Base-by-base conservation (phyloP, 2,113 vertebrate genomes). In the Myotis lucifugus region DNA sequence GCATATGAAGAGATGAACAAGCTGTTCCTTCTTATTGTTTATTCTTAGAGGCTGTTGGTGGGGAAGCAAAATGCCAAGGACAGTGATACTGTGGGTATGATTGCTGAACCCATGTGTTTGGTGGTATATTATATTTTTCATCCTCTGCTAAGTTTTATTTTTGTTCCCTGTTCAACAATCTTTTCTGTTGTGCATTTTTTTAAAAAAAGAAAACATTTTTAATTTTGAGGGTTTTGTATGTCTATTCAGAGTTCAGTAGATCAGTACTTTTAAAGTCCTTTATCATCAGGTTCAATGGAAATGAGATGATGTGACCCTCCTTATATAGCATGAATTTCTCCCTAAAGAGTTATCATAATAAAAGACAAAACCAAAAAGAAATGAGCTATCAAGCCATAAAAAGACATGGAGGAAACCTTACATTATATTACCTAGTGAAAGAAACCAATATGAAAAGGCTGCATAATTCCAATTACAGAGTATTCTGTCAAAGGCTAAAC, bases 31-130 rank as follows among this genome's bases (percentile, higher is more conserved):
- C 95, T 85, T 96, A 42, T 85, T 96, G 59, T 92, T 97, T 97
- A 96, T 94, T 97, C 97, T 97, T 97, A 88, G 83, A 85, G 29
- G 50, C 64, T 67, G 88, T 85, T 96, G 34, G 81, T 95, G 87
- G 87, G 59, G 67, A 92, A 72, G 19, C 14, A 96, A 87, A 90
- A 88, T 97, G 83, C 70, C 90, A 96, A 95, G 78, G 94, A 95
- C 88, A 59, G 67, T 73, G 56, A 87, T 92, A 74, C 66, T 94
- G 29, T 88, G 66, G 23, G 56, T 52, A 69, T 87, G 85, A 89
- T 13, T 73, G 7, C 40, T 70, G 85, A 66, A 11, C 52, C 5
- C 40, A 17, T 85, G 67, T 59, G 74, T 59, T 78, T 59, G 14
- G 17, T 77, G 40, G 21, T 29, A 5, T 70, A 37, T 85, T 78